Conservation (phyloP, 2,797 vertebrate genomes). For the Momotus momota region DNA sequence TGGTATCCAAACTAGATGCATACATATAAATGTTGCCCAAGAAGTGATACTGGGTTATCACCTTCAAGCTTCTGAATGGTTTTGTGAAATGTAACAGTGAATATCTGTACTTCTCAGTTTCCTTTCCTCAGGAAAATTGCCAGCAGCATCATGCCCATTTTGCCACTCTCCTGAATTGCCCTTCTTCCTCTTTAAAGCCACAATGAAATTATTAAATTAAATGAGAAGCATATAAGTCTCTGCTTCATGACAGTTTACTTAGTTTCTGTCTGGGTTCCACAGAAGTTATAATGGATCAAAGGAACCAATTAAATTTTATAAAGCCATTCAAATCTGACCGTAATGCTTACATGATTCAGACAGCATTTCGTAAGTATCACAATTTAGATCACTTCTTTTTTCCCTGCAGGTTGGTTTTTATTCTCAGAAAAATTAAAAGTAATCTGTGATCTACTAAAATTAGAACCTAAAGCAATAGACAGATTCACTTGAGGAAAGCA, state of each 20-base stretch:
- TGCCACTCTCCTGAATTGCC: background rate
- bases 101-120: background rate
- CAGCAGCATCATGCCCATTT: background rate
- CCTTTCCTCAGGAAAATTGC: background rate
- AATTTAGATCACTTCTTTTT: background rate
- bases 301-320: slow-evolving; percentile 10
- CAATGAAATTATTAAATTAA: background rate
- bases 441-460: slow-evolving; percentile 2
- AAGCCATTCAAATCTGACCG: slow-evolving; percentile 4
- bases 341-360: background rate
- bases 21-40: background rate
- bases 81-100: background rate
- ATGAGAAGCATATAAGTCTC: background rate
- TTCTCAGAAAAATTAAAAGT: background rate
- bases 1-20: background rate
- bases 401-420: background rate
- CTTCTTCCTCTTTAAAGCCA: background rate
- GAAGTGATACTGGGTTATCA: background rate
- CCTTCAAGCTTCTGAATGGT: background rate
- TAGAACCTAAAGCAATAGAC: slow-evolving; percentile 15
- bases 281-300: slow-evolving; percentile 2
- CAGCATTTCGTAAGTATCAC: background rate
- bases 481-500: background rate
- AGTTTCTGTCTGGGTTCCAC: background rate
- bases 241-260: background rate